Base-by-base conservation (phyloP, 2,888 invertebrate species). In the Nomada lathburiana region DNA sequence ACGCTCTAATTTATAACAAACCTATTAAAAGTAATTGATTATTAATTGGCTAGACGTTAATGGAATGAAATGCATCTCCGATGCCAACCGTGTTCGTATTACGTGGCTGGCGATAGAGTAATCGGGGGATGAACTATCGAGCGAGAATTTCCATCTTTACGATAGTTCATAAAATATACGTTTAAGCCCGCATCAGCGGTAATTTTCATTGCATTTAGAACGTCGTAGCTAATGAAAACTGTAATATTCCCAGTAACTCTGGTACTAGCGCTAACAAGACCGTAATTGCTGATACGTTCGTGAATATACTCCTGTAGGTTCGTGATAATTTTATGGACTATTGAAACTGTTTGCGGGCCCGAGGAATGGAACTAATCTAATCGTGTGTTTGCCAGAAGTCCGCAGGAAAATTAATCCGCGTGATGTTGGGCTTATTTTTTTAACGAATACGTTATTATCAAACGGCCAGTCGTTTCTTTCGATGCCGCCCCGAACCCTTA, bases 1-100 rank as follows among this genome's bases (percentile, higher is more conserved):
- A 20, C 16, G 13, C 36, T 47, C 11, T 11, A 69, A 65, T 65
- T 79, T 59, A 59, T 65, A 53, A 60, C 64, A 65, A 60, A 76
- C 64, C 36, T 29, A 65, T 76, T 70, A 47, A 55, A 60, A 60
- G 59, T 70, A 69, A 76, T 79, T 65, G 59, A 64, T 20, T 59
- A 70, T 79, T 76, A 60, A 70, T 59, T 20, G 64, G 36, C 42
- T 29, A 13, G 26, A 47, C 57, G 44, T 60, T 64, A 52, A 64
- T 36, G 20, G 36, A n/a, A 13, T 16, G 50, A 44, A 68, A 36
- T 67, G 23, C 18, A 20, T 53, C 26, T 1, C 3, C 18, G 47
- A 42, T 55, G 53, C 50, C 23, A 23, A 13, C 13, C 63, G 29
- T 26, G 59, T 29, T 16, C 53, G 16, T 29, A 20, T 44, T 44